Percentiles rank a stretch among this genome's conserved stretches.
These are phyloP conservation scores for Noctua janthe DNA, from an alignment of 2,888 invertebrate genomes.

Conservation along the genomic window DNA sequence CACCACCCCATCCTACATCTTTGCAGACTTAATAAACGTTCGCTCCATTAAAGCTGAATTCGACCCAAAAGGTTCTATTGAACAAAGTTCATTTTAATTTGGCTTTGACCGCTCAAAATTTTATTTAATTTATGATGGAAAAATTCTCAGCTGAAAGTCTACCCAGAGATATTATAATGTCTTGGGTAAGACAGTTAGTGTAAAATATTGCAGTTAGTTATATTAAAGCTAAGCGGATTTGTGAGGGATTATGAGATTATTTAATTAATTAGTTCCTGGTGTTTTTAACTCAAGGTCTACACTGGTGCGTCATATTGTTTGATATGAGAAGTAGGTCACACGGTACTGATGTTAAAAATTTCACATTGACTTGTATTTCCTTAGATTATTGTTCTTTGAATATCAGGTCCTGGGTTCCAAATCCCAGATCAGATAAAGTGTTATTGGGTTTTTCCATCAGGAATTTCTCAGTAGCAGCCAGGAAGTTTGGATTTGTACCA, in stretches of 20 bases:
- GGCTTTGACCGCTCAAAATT: slow-evolving; percentile 31
- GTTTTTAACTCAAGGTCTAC: slow-evolving; percentile 47
- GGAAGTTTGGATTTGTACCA: background rate
- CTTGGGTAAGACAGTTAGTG: slow-evolving; percentile 55
- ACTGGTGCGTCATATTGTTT: slow-evolving; percentile 39
- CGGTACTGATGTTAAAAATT: slow-evolving; percentile 2
- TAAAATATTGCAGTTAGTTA: slow-evolving; percentile 66
- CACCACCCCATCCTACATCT: background rate
- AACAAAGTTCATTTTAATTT: slow-evolving; percentile 45
- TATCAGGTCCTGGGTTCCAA: background rate
- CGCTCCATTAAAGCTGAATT: slow-evolving; percentile 34
- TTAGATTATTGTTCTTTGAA: slow-evolving; percentile 9
- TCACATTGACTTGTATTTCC: slow-evolving; percentile 8
- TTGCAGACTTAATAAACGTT: slow-evolving; percentile 40
- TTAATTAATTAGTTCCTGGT: slow-evolving; percentile 60
- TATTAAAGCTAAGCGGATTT: slow-evolving; percentile 68
- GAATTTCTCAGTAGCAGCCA: background rate
- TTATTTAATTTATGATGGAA: slow-evolving; percentile 41
- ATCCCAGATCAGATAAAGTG: background rate
- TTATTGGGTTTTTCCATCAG: background rate
- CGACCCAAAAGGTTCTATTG: slow-evolving; percentile 32
- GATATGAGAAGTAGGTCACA: slow-evolving; percentile 43
- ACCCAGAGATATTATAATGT: slow-evolving; percentile 35
- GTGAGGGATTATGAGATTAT: slow-evolving; percentile 65
- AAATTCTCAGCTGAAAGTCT: slow-evolving; percentile 26